Percentiles rank a stretch among this genome's conserved stretches.
Conservation (phyloP, 2,113 vertebrate species). For the Lagopus leucura region DNA sequence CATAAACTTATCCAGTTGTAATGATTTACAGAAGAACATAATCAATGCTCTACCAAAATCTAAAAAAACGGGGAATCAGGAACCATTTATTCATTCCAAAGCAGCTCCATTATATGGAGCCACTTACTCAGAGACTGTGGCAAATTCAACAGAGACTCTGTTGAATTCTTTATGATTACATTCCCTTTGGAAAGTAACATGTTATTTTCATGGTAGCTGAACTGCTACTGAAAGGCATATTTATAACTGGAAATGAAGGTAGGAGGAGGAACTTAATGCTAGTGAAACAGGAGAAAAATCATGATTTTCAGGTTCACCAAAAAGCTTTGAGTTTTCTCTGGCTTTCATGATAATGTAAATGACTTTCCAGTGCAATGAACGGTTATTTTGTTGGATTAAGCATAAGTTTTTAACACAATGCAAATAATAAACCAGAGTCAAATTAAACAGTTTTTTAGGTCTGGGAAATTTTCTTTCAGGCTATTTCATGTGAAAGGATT, state of each 20-base stretch:
- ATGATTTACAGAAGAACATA: background rate
- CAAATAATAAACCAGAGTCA: background rate
- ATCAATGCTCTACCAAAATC: background rate
- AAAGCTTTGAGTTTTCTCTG: background rate
- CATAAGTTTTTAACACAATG: background rate
- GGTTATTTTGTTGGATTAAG: background rate
- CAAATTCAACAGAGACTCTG: background rate
- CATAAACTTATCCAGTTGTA: background rate
- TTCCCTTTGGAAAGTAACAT: background rate
- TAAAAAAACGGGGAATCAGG: background rate
- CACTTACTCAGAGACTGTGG: background rate
- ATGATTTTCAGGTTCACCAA: conserved; percentile 19
- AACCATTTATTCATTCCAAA: background rate
- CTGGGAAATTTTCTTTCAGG: background rate
- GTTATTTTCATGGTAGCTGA: conserved; percentile 24
- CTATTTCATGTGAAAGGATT: background rate
- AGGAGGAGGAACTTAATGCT: background rate
- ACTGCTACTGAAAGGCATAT: background rate
- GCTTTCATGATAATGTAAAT: background rate
- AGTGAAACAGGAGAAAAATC: conserved; percentile 10
- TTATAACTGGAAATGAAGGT: conserved; percentile 17
- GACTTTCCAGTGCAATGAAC: background rate
- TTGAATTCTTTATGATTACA: background rate
- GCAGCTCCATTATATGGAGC: background rate
- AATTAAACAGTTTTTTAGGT: background rate